Evolutionary conservation across 2,113 vertebrate species (phyloP), one percentile per base, ranked within the genome.

Genomic region (Leptobrachium ailaonicum): DNA sequence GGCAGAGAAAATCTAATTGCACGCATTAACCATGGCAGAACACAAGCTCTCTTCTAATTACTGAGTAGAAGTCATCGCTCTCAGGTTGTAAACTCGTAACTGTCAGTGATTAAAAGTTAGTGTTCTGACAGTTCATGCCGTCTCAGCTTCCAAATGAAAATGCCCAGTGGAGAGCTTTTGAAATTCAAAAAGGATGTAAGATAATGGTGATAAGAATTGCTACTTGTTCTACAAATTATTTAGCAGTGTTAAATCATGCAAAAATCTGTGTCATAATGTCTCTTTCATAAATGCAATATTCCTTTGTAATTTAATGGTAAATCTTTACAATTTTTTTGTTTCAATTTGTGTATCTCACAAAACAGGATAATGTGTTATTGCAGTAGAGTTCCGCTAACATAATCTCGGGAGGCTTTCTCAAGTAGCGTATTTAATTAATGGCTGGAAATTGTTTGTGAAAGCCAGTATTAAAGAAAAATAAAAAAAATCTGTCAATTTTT

Each of bases 1-100:
- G 87, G 72, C 54, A 83, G 83, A 83, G 82, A 64, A 84, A 88
- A 88, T 82, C 87, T 47, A 88, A 83, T 82, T 82, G 83, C 85
- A 69, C 75, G 79, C 45, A 83, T 85, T 86, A 86, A 83, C 2
- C 4, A 78, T 32, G 66, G 72, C 69, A 87, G 84, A 86, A 85
- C 80, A 84, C 82, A 81, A 83, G 79, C 64, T 83, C 20, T 40
- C 62, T 82, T 85, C 79, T 87, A 79, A 85, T 87, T 88, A 86
- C 77, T 82, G 82, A 82, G 79, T 69, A 2, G 13, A 85, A 88
- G 40, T 69, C 74, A 82, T 2, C 74, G 73, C 14, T 79, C 69
- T 79, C 63, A 32, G 63, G 72, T 79, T 73, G n/a, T 75, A 86
- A 88, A 86, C 83, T 82, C 6, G 40, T 74, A 83, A 50, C 70